phyloP scores from a whole-genome alignment of 1,140 invertebrate genomes.

The Bilobella aurantiaca region DNA sequence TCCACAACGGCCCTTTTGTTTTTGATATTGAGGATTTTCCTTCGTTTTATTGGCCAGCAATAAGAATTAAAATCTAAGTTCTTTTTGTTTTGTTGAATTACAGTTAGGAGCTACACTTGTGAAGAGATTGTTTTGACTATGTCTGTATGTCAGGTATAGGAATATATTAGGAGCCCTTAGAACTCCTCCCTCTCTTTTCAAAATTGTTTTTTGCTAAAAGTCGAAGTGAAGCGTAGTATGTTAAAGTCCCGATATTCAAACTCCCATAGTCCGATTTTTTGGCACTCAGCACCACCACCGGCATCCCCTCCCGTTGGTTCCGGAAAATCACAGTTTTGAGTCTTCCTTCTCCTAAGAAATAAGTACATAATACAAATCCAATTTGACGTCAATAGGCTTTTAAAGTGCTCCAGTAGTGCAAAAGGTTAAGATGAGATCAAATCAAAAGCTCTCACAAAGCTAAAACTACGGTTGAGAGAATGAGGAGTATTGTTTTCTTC shows the following conservation, averaged over 20 bases:
- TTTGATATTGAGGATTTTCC: not conserved
- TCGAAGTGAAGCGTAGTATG: not conserved
- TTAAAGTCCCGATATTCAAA: not conserved
- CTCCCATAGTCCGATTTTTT: not conserved
- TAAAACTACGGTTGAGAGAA: slow-evolving; percentile 35
- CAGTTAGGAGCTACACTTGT: not conserved
- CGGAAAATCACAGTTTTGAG: slow-evolving; percentile 31
- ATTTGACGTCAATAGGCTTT: not conserved
- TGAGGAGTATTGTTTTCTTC: slow-evolving; percentile 36
- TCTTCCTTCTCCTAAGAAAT: slow-evolving; percentile 33
- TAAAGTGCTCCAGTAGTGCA: too few species aligned
- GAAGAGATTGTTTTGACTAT: not conserved
- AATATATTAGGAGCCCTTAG: not conserved
- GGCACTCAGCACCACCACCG: not conserved
- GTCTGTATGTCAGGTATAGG: not conserved
- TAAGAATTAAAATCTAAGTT: slow-evolving; percentile 1
- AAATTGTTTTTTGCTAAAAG: not conserved
- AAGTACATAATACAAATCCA: not conserved
- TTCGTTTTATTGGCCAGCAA: slow-evolving; percentile 4
- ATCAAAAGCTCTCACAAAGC: slow-evolving; percentile 33
- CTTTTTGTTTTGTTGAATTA: not conserved
- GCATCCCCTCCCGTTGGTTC: not conserved
- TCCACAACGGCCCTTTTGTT: too few species aligned
- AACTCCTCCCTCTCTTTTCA: not conserved
- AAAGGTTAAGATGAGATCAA: not conserved